Evolutionary conservation across 2,888 invertebrate species (phyloP), one percentile per base, ranked within the genome.

Genomic region (Schrankia costaestrigalis): DNA sequence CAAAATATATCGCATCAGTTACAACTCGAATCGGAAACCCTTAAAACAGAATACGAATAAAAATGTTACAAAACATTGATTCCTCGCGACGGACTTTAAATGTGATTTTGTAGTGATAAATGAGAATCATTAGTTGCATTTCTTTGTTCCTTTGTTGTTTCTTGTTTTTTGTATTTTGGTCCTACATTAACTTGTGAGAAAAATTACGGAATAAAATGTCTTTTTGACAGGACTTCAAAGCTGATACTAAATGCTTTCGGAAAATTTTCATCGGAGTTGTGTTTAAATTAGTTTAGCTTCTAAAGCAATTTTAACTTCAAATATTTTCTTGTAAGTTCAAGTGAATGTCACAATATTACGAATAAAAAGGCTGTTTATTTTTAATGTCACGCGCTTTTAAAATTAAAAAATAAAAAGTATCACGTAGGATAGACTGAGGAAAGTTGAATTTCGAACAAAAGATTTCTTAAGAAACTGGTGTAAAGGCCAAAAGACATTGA

Each of bases 401-500:
- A 35, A 46, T 48, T 46, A 55, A 56, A 46, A 15, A 50, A 37
- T 31, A 51, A 46, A 48, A 35, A 41, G 35, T 33, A 35, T 31
- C 13, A 30, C 26, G 21, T 24, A 33, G 4, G 38, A 27, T 37
- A 36, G 10, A 28, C 39, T 40, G 36, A 50, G 51, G 47, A 54
- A 57, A 41, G 36, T 31, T 46, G 39, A 38, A 46, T 37, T 37
- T 50, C 35, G 31, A 54, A 77, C 73, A 80, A 79, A 78, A 74
- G 71, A 51, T 47, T 66, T 67, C 69, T 66, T 63, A 67, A 71
- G 71, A 76, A 62, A 63, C 57, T 46, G 47, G 30, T 44, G 65
- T 56, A 70, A 74, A 71, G 67, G 58, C 76, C 74, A 57, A 78
- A 82, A 78, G 79, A 72, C 74, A 71, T 74, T 72, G 73, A 74